phyloP scores from a whole-genome alignment of 2,888 invertebrate genomes.

The Halocaridina rubra region DNA sequence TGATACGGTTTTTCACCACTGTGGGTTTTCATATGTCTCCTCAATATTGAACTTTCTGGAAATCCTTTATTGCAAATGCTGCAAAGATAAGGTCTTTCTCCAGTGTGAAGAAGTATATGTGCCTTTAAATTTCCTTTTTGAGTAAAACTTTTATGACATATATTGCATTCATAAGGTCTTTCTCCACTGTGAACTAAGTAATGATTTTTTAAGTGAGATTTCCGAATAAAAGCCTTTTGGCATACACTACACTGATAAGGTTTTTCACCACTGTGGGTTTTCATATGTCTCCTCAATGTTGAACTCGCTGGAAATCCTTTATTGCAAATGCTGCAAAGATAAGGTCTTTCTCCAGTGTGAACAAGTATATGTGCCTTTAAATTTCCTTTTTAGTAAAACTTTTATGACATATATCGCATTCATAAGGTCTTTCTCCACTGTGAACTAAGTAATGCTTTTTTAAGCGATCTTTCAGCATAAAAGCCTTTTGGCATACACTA shows the following conservation, averaged over 20 bases:
- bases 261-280: conserved; percentile 1
- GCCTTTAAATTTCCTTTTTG: too few relatives aligned
- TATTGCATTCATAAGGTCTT: too few relatives aligned
- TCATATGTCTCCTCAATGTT: background rate
- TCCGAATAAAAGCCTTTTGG: background rate
- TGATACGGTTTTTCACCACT: too few relatives aligned
- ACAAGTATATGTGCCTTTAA: background rate
- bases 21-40: too few relatives aligned
- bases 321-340: conserved; percentile 22
- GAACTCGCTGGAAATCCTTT: conserved; percentile 8
- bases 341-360: background rate
- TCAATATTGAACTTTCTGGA: too few relatives aligned
- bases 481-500: conserved; percentile 2
- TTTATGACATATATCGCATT: conserved; percentile 3
- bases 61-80: too few relatives aligned
- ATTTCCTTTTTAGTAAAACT: background rate
- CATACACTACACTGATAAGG: conserved; percentile 22
- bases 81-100: too few relatives aligned
- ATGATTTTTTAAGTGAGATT: too few relatives aligned
- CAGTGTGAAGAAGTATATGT: too few relatives aligned
- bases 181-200: too few relatives aligned
- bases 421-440: background rate
- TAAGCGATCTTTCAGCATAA: conserved; percentile 2
- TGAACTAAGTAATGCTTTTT: conserved; percentile 8
- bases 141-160: too few relatives aligned